Evolutionary conservation across 2,797 vertebrate species (phyloP).

Genomic region (Lepus townsendii): DNA sequence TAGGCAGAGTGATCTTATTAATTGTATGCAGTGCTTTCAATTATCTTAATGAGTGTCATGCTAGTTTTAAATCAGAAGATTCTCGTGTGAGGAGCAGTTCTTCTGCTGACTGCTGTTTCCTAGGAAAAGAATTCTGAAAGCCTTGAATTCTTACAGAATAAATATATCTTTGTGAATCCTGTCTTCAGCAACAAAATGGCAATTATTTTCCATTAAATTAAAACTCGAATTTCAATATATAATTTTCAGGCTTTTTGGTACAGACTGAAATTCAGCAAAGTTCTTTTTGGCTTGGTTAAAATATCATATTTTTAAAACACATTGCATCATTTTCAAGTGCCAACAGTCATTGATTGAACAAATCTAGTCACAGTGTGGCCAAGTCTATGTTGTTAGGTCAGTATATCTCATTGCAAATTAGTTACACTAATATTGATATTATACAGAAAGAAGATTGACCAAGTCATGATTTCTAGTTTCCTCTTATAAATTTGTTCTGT

Average conservation of each 20-base stretch:
- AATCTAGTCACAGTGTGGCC: background rate
- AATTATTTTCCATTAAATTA: constrained; percentile 48
- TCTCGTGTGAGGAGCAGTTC: constrained; percentile 30
- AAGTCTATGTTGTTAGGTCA: background rate
- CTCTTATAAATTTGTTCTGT: background rate
- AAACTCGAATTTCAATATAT: constrained; percentile 16
- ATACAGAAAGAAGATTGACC: background rate
- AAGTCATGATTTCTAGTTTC: background rate
- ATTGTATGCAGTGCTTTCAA: background rate
- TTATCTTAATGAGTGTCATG: constrained; percentile 51
- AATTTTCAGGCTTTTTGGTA: constrained; percentile 30
- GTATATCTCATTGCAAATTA: constrained; percentile 5
- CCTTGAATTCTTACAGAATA: constrained; percentile 8
- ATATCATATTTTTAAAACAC: constrained; percentile 1
- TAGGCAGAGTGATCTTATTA: background rate
- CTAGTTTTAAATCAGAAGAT: constrained; percentile 31
- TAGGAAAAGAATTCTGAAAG: constrained; percentile 59
- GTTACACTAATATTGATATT: background rate
- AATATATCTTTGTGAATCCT: background rate
- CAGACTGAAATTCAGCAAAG: constrained; percentile 30
- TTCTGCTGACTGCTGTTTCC: constrained; percentile 49
- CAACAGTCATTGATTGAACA: background rate
- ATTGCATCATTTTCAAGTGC: background rate
- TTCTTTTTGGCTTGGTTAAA: constrained; percentile 5
- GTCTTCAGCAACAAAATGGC: background rate